These are phyloP conservation scores for Chionodraco myersi DNA, from an alignment of 2,113 vertebrate species.

Conservation along the genomic window DNA sequence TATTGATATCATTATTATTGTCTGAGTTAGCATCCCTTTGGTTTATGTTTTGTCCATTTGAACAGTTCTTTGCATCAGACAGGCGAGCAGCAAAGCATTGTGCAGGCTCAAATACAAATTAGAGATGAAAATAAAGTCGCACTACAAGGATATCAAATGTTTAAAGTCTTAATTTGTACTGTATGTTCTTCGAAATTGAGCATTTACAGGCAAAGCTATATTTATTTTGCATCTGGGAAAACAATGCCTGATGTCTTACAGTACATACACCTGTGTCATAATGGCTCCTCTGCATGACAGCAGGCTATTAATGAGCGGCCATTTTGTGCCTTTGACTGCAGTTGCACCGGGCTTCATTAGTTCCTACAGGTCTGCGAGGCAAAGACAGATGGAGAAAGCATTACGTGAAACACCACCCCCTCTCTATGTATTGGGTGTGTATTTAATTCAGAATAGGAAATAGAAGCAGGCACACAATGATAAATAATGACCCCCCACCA, in stretches of 20 bases:
- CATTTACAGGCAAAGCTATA: constrained; percentile 4
- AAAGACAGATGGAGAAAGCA: constrained; percentile 24
- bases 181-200: constrained; percentile 5
- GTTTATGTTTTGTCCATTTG: constrained; percentile 22
- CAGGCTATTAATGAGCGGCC: constrained; percentile 80
- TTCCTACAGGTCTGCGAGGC: constrained; percentile 77
- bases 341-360: constrained; percentile 91
- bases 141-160: constrained; percentile 30
- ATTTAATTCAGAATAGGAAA: no score
- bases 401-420: no score
- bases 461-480: no score
- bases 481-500: no score
- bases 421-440: no score
- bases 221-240: constrained; percentile 60
- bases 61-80: constrained; percentile 43
- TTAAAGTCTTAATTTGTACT: constrained; percentile 30
- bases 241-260: constrained; percentile 50
- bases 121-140: constrained; percentile 50
- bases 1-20: constrained; percentile 4
- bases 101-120: constrained; percentile 53
- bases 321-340: constrained; percentile 80
- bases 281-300: constrained; percentile 63
- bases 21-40: constrained; percentile 52
- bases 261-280: constrained; percentile 38
- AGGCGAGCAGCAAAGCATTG: constrained; percentile 33